Base-by-base conservation (phyloP, 1,140 invertebrate species). In the Oreohelix idahoensis region DNA sequence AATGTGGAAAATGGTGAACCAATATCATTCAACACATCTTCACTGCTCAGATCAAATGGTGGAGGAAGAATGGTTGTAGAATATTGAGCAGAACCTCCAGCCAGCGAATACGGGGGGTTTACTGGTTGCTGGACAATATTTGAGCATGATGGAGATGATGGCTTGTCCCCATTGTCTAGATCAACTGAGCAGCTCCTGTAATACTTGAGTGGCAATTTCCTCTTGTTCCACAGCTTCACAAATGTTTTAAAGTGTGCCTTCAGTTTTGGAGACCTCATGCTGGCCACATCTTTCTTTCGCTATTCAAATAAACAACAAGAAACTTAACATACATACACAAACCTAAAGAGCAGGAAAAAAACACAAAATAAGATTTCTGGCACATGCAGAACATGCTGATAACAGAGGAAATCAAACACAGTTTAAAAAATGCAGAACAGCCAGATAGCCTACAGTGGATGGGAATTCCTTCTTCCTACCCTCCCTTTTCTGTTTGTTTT, bases 141-240 rank as follows among this genome's bases (percentile, higher is more conserved):
- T 5, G 26, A 69, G 10, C 23, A 29, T 10, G 63, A 69, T 39
- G 23, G 11, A 38, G 69, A n/a, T 15, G 69, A 71, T n/a, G 17
- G 20, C 36, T 63, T 20, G 29, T 79, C 23, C 84, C 66, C 32
- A 79, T 74, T 45, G 70, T 69, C 23, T 8, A 74, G 11, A 23
- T 77, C 78, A 17, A 69, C 35, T 10, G 35, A 38, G 35, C 78
- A 79, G 32, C 23, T 15, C 17, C n/a, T 69, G 51, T 82, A 82
- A 45, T 82, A 82, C 35, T 82, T 82, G 32, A 42, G 45, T 66
- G 87, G 78, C 35, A 89, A 75, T 84, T 89, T 89, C 35, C 83
- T 84, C 73, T 88, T 89, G 79, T 89, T 89, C 88, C 88, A 89
- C n/a, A 87, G 79, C 51, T 87, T 87, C 58, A 89, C 83, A 84